Evolutionary conservation across 2,888 invertebrate genomes (phyloP), one percentile per base, ranked within the genome.

Genomic region (Caenorhabditis imperialis): DNA sequence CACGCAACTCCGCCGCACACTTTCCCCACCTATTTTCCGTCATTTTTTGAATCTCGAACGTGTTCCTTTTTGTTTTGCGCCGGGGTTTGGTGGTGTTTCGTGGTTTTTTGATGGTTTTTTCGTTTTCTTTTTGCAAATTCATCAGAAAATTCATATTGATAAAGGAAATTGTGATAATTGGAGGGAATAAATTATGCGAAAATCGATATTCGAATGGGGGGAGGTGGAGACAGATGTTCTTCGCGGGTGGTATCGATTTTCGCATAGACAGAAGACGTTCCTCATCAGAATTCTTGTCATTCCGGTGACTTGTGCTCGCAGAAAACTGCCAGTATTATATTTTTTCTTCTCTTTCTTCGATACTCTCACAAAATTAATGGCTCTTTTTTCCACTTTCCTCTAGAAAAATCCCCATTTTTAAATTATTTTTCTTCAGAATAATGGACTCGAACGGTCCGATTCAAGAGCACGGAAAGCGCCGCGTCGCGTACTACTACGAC

Each of bases 401-500:
- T 10, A 35, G 8, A 35, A 7, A 7, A 7, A 35, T 35, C 12
- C 33, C 35, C 5, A 38, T 12, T n/a, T 22, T 50, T 10, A 10
- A 35, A 35, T 10, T 35, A 35, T 35, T 35, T 35, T 35, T 12
- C 12, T 35, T 35, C 35, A 35, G 35, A 63, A 67, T 45, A 30
- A 75, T 75, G 70, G 54, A 63, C 25, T 65, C 63, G n/a, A 65
- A 71, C 40, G 75, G 75, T 10, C 67, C 74, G 38, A 48, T 84
- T 12, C 63, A 78, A 48, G 85, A 85, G 53, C 88, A 86, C 60
- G 78, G 80, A 40, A 87, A 82, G 58, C 78, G 83, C 4, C 75
- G 84, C 4, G 85, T 87, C 44, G 81, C 85, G n/a, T 87, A 87
- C 63, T 87, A 87, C 51, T 87, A 87, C 55, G 87, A 87, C 62